Evolutionary conservation across 2,113 vertebrate genomes (phyloP).

Genomic region (Xiphorhynchus elegans): DNA sequence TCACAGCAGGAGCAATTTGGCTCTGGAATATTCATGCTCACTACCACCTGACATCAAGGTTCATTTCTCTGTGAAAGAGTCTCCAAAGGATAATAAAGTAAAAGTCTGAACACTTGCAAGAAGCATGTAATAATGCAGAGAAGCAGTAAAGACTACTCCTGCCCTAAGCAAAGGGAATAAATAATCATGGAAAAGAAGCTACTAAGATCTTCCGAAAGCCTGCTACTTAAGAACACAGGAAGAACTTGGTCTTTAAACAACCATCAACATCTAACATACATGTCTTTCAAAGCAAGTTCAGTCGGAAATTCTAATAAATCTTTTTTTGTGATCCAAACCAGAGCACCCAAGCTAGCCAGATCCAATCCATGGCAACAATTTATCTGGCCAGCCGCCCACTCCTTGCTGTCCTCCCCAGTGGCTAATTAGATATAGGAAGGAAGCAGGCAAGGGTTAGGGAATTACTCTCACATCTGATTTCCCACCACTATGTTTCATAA

Average conservation of each 20-base stretch:
- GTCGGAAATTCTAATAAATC: neutral
- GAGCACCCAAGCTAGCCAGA: neutral
- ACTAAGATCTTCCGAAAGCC: neutral
- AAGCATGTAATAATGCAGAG: neutral
- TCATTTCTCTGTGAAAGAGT: constrained; percentile 37
- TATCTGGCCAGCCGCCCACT: neutral
- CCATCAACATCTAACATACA: fast-evolving
- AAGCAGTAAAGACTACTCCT: neutral
- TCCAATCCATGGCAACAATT: neutral
- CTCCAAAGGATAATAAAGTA: constrained; percentile 51
- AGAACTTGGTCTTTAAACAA: neutral
- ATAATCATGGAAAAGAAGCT: neutral
- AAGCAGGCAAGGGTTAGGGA: neutral
- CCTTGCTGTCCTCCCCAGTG: neutral
- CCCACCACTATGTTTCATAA: neutral
- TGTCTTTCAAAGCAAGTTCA: neutral
- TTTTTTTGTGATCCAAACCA: fast-evolving
- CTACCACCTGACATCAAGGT: constrained; percentile 47
- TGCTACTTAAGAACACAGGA: neutral
- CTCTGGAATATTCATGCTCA: constrained; percentile 46
- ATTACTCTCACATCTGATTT: constrained; percentile 1
- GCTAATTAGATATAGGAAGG: neutral
- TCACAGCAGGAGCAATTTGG: neutral
- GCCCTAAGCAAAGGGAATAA: neutral
- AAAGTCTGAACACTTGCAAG: constrained; percentile 35